These are phyloP conservation scores for Drosophila dunni DNA, from an alignment of 1,140 invertebrate species.

Conservation along the genomic window DNA sequence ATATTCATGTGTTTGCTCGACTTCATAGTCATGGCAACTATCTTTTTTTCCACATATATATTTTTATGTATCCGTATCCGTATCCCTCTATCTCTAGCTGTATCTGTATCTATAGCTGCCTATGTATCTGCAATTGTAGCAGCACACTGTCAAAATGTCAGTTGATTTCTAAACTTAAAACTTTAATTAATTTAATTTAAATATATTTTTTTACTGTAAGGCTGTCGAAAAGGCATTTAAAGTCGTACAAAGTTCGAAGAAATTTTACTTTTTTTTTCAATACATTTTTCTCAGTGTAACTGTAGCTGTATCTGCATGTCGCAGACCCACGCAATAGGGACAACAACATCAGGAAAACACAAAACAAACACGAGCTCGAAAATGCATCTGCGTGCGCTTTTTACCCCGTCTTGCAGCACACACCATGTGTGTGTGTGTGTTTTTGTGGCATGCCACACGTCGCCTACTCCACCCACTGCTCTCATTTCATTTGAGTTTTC, in stretches of 20 bases:
- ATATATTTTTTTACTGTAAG: too few relatives aligned
- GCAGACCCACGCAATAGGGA: constrained; percentile 30
- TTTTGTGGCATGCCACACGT: constrained; percentile 27
- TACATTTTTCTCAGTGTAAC: constrained; percentile 6
- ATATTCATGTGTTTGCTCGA: constrained; percentile 49
- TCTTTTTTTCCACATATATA: constrained; percentile 27
- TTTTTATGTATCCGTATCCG: constrained; percentile 2
- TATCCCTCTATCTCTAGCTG: constrained; percentile 13
- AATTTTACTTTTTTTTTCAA: too few relatives aligned
- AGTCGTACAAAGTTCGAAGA: too few relatives aligned
- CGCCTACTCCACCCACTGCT: constrained; percentile 11
- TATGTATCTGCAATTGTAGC: constrained; percentile 13
- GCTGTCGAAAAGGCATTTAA: too few relatives aligned
- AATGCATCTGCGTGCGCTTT: constrained; percentile 75
- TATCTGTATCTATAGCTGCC: constrained; percentile 19
- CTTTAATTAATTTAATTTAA: too few relatives aligned
- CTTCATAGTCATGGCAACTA: constrained; percentile 72
- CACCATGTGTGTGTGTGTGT: neutral
- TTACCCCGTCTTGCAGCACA: constrained; percentile 40
- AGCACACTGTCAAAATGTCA: neutral
- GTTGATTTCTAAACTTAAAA: too few relatives aligned
- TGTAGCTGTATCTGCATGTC: constrained; percentile 19
- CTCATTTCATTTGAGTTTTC: constrained; percentile 20
- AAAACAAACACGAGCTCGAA: constrained; percentile 52
- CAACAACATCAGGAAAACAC: constrained; percentile 34